Evolutionary conservation across 2,888 invertebrate species (phyloP), one percentile per base, ranked within the genome.

Genomic region (Zhengitettix transpicula): DNA sequence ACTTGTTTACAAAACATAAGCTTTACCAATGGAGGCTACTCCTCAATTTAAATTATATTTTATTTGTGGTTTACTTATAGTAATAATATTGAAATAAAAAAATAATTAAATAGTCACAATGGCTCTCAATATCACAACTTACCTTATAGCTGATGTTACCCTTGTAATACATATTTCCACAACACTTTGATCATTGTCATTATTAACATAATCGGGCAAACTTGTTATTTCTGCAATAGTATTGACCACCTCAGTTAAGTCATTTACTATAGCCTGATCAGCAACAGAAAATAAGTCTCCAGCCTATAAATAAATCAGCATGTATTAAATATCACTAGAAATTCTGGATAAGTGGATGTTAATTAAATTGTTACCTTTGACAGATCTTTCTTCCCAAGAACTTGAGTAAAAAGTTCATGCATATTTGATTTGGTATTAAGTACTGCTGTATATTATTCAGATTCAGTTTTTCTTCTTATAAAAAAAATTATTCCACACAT

Each of bases 81-180:
- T 28, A 28, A 28, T 28, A 28, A 28, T 28, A 28, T 28, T 28
- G 28, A 28, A 28, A 2, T n/a, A n/a, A n/a, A n/a, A n/a, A n/a
- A n/a, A n/a, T 5, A 28, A 28, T 28, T 28, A 2, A 28, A 28
- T 28, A 28, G 2, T 28, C 7, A n/a, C 7, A 7, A 7, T 28
- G 28, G 7, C 28, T 28, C 28, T 5, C 7, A 28, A 28, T 58
- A 59, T 16, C 16, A 55, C 14, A 57, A 16, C 54, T 58, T 66
- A 80, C 80, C 93, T 82, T 65, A 95, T 87, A 68, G 93, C 92
- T 65, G 92, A 88, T 53, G 92, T 90, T 52, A 93, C 87, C 64
- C 94, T 76, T 1, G 94, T 92, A 62, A 96, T 85, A 73, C 93
- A 93, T 69, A 96, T 94, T 75, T 96, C 95, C 66, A 95, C 92